Conservation (phyloP, 1,140 invertebrate genomes). For the Diorhabda carinulata region DNA sequence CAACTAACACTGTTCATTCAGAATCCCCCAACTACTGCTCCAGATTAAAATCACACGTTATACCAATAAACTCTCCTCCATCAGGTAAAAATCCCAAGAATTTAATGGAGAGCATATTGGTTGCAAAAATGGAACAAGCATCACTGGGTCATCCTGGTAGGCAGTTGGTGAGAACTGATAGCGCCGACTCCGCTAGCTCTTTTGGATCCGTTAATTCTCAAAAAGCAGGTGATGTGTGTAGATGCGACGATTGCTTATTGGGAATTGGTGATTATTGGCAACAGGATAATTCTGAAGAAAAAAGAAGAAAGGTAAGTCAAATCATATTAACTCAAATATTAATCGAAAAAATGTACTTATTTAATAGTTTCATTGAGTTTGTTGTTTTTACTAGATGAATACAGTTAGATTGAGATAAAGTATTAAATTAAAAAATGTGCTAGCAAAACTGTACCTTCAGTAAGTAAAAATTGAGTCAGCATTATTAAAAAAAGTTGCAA, state of each 20-base stretch:
- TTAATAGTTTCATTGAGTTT: neutral
- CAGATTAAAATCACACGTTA: conserved; percentile 14
- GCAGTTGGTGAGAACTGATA: conserved; percentile 64
- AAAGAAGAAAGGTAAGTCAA: conserved; percentile 55
- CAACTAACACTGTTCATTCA: neutral
- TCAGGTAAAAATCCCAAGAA: conserved; percentile 54
- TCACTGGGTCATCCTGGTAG: conserved; percentile 43
- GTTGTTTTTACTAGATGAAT: too few species aligned
- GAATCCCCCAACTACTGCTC: conserved; percentile 15
- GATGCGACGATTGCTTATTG: conserved; percentile 77
- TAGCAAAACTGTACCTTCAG: too few species aligned
- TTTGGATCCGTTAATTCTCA: conserved; percentile 62
- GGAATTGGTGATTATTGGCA: conserved; percentile 73
- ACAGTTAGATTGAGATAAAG: too few species aligned
- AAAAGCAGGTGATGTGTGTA: conserved; percentile 67
- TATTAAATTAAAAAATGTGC: too few species aligned
- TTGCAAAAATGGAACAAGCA: conserved; percentile 69
- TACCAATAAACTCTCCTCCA: conserved; percentile 7
- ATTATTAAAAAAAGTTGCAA: too few species aligned
- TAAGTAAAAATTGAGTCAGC: too few species aligned
- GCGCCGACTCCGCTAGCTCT: conserved; percentile 72
- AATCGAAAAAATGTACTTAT: neutral
- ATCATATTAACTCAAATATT: too few species aligned
- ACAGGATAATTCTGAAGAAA: conserved; percentile 54
- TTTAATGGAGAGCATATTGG: conserved; percentile 71